A percentile compares a stretch with the other conserved stretches of the same genome.
phyloP scores from a whole-genome alignment of 2,797 vertebrate species.

The Aphelocoma californica region DNA sequence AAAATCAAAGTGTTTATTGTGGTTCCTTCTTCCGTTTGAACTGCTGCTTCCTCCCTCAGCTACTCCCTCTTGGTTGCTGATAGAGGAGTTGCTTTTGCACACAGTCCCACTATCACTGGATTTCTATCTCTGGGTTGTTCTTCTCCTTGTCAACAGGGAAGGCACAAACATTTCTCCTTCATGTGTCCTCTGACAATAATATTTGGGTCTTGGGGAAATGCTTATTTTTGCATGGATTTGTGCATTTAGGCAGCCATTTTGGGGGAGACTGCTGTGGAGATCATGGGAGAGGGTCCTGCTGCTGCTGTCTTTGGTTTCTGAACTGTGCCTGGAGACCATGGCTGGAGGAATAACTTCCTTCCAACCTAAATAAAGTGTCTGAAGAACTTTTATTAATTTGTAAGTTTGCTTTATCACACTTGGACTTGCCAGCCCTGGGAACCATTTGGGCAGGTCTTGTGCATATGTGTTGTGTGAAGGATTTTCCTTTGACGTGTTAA shows the following conservation, averaged over 20 bases:
- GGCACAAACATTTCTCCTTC: background rate
- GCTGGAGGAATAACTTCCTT: background rate
- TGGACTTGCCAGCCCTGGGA: background rate
- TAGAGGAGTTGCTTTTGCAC: background rate
- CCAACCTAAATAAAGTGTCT: background rate
- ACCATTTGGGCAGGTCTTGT: background rate
- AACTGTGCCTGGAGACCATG: background rate
- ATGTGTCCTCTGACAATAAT: background rate
- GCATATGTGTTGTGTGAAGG: background rate
- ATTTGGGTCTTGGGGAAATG: background rate
- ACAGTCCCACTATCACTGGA: background rate
- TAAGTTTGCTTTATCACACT: background rate
- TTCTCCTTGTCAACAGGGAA: background rate
- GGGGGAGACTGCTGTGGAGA: background rate
- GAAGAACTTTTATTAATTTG: background rate
- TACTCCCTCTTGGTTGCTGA: background rate
- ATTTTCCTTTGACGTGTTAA: background rate
- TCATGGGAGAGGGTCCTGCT: background rate
- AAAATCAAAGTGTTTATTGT: slow-evolving; percentile 16
- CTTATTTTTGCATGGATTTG: background rate
- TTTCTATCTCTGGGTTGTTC: background rate
- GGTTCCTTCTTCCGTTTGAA: background rate
- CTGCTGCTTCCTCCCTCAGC: background rate
- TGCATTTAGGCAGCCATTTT: background rate
- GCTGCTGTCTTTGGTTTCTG: background rate